Base-by-base conservation (phyloP, 1,140 invertebrate genomes). In the Adoxophyes honmai region DNA sequence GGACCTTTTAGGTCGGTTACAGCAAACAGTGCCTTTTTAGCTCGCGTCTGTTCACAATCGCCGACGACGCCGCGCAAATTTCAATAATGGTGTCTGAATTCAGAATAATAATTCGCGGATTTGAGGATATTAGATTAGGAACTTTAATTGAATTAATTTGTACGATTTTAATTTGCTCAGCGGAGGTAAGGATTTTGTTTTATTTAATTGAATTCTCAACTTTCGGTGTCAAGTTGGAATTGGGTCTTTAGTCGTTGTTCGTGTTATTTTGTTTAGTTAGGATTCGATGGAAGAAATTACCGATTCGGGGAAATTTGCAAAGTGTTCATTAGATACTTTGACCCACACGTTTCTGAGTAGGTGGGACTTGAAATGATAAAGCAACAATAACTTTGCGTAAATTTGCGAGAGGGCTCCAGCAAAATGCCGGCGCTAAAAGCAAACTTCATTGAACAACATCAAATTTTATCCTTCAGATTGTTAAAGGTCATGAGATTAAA, bases 81-180 rank as follows among this genome's bases (percentile, higher is more conserved):
- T 65, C 54, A 71, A 71, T 71, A 64, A 68, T 39, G 58, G 55
- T 37, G 37, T 21, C 34, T 39, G 53, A 54, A 42, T 60, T 52
- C 55, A 8, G 53, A 48, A 62, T 61, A 63, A 62, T 61, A 63
- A 63, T 63, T 60, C 28, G 14, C n/a, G 52, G 59, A 66, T 65
- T 66, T 63, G 53, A 53, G 34, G 35, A 44, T 57, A 64, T 61
- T 10, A 56, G 68, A 61, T 65, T 60, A 63, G 38, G 55, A 70
- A 66, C 67, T 73, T 73, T 55, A 59, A 68, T 59, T 56, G 52
- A 75, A 73, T 73, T 65, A 66, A 73, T 75, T 68, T 60, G 53
- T 34, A 39, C 9, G 34, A 21, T 33, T 35, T 60, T 60, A 67
- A 62, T 68, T 64, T 58, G 59, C 15, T 18, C 18, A 52, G 55